Conservation (phyloP, 2,888 invertebrate species). For the Eristalis intricaria region DNA sequence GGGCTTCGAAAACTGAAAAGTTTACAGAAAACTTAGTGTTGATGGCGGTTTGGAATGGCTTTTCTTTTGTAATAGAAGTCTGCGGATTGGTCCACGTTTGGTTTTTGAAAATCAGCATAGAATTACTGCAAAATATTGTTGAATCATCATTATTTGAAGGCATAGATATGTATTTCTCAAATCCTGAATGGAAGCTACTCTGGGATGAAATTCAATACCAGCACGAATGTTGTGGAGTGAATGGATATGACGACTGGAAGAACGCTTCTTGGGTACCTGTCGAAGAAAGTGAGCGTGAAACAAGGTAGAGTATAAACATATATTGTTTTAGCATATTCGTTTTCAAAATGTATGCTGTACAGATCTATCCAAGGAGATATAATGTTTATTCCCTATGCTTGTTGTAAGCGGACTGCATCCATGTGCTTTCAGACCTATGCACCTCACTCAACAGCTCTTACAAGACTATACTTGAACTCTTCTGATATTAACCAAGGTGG, state of each 20-base stretch:
- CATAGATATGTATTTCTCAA: conserved; percentile 78
- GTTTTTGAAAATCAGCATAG: conserved; percentile 73
- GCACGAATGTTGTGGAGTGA: conserved; percentile 79
- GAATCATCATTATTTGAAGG: conserved; percentile 76
- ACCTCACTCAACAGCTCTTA: conserved; percentile 44
- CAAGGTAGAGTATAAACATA: neutral
- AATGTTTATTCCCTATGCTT: conserved; percentile 77
- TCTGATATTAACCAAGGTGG: conserved; percentile 76
- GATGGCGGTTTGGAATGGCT: conserved; percentile 75
- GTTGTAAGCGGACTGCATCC: conserved; percentile 74
- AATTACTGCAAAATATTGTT: conserved; percentile 73
- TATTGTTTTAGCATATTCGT: neutral
- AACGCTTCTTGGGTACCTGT: conserved; percentile 76
- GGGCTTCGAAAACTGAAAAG: conserved; percentile 74
- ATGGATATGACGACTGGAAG: conserved; percentile 79
- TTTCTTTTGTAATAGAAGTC: conserved; percentile 75
- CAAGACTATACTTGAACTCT: conserved; percentile 73
- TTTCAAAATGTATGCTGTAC: neutral
- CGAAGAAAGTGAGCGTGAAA: neutral
- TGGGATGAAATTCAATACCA: conserved; percentile 79
- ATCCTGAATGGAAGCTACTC: conserved; percentile 79
- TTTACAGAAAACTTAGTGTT: conserved; percentile 7
- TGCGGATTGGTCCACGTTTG: conserved; percentile 76
- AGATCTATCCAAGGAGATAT: neutral
- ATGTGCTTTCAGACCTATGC: conserved; percentile 73